Base-by-base conservation (phyloP, 1,140 invertebrate genomes). In the Trachymyrmex cornetzi region DNA sequence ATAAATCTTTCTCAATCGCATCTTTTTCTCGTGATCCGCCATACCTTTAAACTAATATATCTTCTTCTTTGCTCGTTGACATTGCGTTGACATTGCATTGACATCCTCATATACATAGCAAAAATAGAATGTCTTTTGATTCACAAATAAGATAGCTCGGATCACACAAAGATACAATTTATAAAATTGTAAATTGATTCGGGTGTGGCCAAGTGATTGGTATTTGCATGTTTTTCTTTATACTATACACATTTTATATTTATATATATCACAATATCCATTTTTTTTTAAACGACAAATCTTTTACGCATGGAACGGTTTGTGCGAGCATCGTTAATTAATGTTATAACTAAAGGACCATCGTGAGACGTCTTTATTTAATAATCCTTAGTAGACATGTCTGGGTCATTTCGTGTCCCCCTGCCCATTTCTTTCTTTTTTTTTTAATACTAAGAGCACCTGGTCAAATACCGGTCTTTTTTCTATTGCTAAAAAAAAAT, bases 291-390 rank as follows among this genome's bases (percentile, higher is more conserved):
- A 50, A 64, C 22, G 34, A 44, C 7, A 38, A 57, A 61, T 16
- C 38, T 63, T 27, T 67, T 53, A 72, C 38, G 80, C 80, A 84
- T 84, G 80, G 80, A 84, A 84, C 80, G 57, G n/a, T 75, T 84
- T 84, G 44, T 63, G 77, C 80, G 69, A 84, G 69, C 44, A n/a
- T 30, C n/a, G 55, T 75, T 61, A 61, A 74, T 59, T 59, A 74
- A 61, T 30, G 55, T 61, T 63, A 61, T 12, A 82, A 69, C n/a
- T 38, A 9, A 69, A 22, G 19, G 9, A 22, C 30, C 12, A 48
- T 7, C 67, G 80, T 34, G 80, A 84, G 80, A 84, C 69, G 55
- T 84, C 75, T 84, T 1, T 55, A 19, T 34, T 16, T 30, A 24
- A 57, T 19, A n/a, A 34, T 34, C 30, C 30, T 34, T 6, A 34